These are phyloP conservation scores for Falco biarmicus DNA, from an alignment of 2,797 vertebrate genomes.

Conservation along the genomic window DNA sequence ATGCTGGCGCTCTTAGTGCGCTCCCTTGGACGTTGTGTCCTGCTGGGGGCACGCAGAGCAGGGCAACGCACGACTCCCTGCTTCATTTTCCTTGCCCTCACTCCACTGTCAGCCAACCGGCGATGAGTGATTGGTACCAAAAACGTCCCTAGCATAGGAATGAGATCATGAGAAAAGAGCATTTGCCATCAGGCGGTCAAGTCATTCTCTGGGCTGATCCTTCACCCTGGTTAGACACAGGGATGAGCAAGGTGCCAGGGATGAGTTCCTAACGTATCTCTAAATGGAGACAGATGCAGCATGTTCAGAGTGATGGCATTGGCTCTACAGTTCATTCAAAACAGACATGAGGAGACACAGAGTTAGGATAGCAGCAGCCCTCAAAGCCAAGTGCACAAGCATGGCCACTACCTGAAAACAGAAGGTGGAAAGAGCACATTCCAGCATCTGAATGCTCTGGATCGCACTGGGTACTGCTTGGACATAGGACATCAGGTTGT, in stretches of 20 bases:
- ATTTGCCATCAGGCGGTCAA: not conserved
- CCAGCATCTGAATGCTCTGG: not conserved
- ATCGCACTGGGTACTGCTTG: not conserved
- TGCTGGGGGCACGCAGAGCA: not conserved
- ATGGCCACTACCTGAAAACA: not conserved
- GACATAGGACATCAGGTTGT: not conserved
- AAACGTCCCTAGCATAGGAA: not conserved
- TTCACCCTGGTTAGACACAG: not conserved
- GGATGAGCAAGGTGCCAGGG: not conserved
- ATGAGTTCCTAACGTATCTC: not conserved
- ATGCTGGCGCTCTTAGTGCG: accelerated
- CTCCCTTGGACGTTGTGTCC: conserved; percentile 4
- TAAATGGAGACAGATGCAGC: not conserved
- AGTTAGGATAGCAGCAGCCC: not conserved
- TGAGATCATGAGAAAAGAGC: not conserved
- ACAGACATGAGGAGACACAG: not conserved
- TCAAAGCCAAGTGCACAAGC: not conserved
- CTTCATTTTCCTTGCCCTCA: not conserved
- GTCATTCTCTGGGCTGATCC: not conserved
- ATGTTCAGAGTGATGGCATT: not conserved
- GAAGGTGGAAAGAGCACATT: not conserved
- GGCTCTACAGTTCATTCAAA: not conserved
- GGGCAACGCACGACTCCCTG: not conserved
- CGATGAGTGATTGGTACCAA: not conserved
- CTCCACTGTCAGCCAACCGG: not conserved